Evolutionary conservation across 1,140 invertebrate genomes (phyloP), one percentile per base, ranked within the genome.

Genomic region (Chironomus tepperi): DNA sequence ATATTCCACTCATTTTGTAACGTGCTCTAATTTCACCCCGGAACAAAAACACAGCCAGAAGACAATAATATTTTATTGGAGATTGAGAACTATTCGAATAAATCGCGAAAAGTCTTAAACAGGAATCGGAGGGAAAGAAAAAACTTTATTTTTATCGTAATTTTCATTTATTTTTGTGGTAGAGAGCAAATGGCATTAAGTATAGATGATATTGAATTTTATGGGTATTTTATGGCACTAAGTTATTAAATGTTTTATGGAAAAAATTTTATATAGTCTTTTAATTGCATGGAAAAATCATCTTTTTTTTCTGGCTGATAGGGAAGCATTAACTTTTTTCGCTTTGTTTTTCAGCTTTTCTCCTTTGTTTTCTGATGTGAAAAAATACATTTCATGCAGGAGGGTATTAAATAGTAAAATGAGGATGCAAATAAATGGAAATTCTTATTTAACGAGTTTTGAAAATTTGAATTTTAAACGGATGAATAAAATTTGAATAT

Each of bases 241-340:
- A 57, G 12, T 57, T 57, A 57, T 57, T 57, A 57, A 57, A 57
- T 57, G 47, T 57, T 57, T 57, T 57, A 57, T n/a, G 47, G 43
- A 47, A 47, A 57, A 57, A 57, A 57, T 57, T 57, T 57, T 57
- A n/a, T 57, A 57, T 15, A n/a, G 47, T 12, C 47, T n/a, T 57
- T 57, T 57, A 57, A 57, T 57, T 57, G 47, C 12, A n/a, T 57
- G 47, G n/a, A n/a, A 15, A 9, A 57, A 57, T 57, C n/a, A 57
- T 57, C 3, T 15, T 57, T 57, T n/a, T n/a, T 15, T 15, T 12
- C 47, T 57, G 47, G 15, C 43, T 47, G 43, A 9, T 47, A 57
- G 12, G 47, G 12, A 57, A 15, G 12, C 12, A 10, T 34, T 34
- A 34, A 34, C 24, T 2, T 34, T 34, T 34, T 34, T 34, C n/a